Evolutionary conservation across 2,888 invertebrate species (phyloP), one percentile per base, ranked within the genome.

Genomic region (Coenonympha arcania): DNA sequence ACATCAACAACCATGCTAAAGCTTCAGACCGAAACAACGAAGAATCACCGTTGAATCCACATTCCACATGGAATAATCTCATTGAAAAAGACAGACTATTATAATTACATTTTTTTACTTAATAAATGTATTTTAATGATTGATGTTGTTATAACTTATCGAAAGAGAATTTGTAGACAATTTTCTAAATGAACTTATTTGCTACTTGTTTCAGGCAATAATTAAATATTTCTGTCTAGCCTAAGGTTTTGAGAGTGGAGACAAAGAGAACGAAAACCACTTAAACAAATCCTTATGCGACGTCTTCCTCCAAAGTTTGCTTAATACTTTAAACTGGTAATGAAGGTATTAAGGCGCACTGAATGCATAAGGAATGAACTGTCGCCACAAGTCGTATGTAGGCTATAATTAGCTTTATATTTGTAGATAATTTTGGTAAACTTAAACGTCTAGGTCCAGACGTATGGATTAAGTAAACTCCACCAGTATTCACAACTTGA

Each of bases 261-360:
- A 62, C 60, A 59, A 63, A 69, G 59, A 30, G 30, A 30, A 13
- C 26, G 26, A 3, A 6, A 11, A 66, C 65, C 69, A 71, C 73
- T 80, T 79, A 73, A 70, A 76, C 72, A 77, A 80, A 81, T 80
- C 79, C 73, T 67, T 64, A 68, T 62, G 67, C 75, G 73, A 69
- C 69, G 68, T 71, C 70, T 74, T 68, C 64, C 68, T 71, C 66
- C 70, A 58, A 76, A 82, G 81, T 83, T 83, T 79, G 75, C 76
- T 76, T 82, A 80, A 83, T 83, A 83, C 84, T 84, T 84, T 82
- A 83, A 85, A 84, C 83, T 83, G 78, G 76, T 82, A 82, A 84
- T 83, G 80, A 84, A 82, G 79, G 79, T 74, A 81, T 82, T 83
- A 83, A 76, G 71, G 75, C 79, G 73, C 77, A 76, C 78, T 76